A percentile compares a stretch with the other conserved stretches of the same genome.
Evolutionary conservation across 2,113 vertebrate species (phyloP).

Genomic region (Propithecus coquereli): DNA sequence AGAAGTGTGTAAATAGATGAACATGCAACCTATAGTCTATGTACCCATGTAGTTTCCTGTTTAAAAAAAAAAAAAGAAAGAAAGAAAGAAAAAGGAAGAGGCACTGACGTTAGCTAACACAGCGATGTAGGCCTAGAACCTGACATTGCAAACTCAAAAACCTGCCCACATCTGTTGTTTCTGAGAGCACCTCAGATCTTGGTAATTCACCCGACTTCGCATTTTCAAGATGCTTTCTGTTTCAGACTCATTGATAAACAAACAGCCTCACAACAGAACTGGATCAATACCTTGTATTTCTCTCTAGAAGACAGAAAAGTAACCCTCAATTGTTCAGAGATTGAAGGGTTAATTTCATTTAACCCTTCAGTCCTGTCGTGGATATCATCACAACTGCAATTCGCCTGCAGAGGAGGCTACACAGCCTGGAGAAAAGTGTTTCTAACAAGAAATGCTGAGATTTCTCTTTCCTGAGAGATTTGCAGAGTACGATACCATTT

Average conservation of each 20-base stretch:
- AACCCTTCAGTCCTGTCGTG: not conserved
- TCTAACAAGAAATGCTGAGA: not conserved
- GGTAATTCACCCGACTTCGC: not conserved
- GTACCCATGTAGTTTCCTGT: not conserved
- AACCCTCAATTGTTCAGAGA: not conserved
- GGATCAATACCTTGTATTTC: constrained; percentile 15
- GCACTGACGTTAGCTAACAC: not conserved
- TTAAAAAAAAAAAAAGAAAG: not conserved
- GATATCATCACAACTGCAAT: not conserved
- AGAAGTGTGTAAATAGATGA: not conserved
- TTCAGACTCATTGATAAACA: constrained; percentile 58
- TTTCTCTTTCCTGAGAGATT: constrained; percentile 24
- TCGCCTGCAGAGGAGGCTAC: not conserved
- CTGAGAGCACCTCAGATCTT: not conserved
- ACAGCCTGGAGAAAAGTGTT: not conserved
- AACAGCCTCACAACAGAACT: not conserved
- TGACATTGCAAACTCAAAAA: not conserved
- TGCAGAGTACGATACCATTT: not conserved
- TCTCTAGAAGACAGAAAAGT: constrained; percentile 31
- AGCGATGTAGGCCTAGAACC: not conserved
- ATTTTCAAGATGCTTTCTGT: constrained; percentile 27
- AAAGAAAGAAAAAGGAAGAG: not conserved
- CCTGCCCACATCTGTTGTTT: not conserved
- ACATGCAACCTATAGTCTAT: not conserved
- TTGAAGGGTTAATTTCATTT: not conserved